Percentiles rank a stretch among this genome's conserved stretches.
Evolutionary conservation across 2,888 invertebrate species (phyloP).

Genomic region (Horisme vitalbata): DNA sequence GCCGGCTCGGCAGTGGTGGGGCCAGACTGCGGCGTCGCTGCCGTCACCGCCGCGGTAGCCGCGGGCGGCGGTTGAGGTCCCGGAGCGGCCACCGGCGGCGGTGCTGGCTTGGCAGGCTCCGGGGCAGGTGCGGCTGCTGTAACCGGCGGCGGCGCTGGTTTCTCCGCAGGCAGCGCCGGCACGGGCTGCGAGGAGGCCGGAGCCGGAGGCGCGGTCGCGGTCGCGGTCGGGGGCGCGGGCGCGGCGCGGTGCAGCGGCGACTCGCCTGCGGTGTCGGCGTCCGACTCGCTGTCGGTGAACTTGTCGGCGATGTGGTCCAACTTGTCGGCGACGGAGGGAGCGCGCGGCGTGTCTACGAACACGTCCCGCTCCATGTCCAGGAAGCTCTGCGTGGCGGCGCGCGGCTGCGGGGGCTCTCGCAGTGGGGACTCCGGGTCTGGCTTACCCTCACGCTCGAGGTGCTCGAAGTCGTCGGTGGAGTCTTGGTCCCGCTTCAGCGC

Average conservation of each 20-base stretch:
- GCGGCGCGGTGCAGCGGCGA: slow-evolving; percentile 69
- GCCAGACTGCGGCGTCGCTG: slow-evolving; percentile 32
- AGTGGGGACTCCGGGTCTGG: slow-evolving; percentile 55
- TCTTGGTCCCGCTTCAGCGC: slow-evolving; percentile 84
- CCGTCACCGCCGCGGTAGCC: slow-evolving; percentile 38
- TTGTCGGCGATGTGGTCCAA: slow-evolving; percentile 78
- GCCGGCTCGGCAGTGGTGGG: slow-evolving; percentile 46
- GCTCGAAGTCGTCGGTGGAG: slow-evolving; percentile 89
- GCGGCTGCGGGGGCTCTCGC: slow-evolving; percentile 48
- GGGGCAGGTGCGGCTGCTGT: slow-evolving; percentile 35
- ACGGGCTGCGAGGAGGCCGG: slow-evolving; percentile 30
- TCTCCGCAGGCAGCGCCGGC: slow-evolving; percentile 21
- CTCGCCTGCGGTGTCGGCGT: slow-evolving; percentile 75
- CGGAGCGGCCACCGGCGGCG: slow-evolving; percentile 31
- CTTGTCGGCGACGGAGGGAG: slow-evolving; percentile 61
- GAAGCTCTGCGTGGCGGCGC: slow-evolving; percentile 67
- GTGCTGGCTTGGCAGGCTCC: slow-evolving; percentile 28
- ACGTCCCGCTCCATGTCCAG: slow-evolving; percentile 78
- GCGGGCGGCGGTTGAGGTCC: slow-evolving; percentile 61
- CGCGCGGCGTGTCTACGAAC: slow-evolving; percentile 60
- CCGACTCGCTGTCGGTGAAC: slow-evolving; percentile 83
- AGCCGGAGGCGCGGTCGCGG: slow-evolving; percentile 34
- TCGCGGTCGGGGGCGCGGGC: slow-evolving; percentile 46
- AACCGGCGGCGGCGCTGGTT: slow-evolving; percentile 58
- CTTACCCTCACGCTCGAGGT: slow-evolving; percentile 84